Conservation (phyloP, 35 echinoderm and acorn worm genomes). For the Ophioderma brevispina region DNA sequence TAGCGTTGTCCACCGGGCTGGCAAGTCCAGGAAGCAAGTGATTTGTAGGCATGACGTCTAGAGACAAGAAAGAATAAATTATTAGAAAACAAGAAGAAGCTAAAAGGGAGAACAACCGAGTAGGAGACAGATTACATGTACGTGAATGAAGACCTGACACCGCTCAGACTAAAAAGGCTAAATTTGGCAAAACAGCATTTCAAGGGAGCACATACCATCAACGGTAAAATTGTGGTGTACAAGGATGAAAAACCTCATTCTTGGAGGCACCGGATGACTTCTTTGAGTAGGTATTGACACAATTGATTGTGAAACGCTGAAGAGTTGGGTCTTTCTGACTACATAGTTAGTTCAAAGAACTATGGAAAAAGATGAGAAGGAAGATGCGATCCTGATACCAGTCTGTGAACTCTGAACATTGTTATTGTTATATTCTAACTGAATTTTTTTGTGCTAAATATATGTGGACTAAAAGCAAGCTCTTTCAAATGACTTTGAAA, state of each 20-base stretch:
- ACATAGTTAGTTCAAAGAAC: neutral
- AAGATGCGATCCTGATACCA: neutral
- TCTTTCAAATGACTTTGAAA: constrained; percentile 11
- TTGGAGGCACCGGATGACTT: constrained; percentile 2
- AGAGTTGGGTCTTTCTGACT: neutral
- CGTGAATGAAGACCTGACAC: neutral
- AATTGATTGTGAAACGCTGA: neutral
- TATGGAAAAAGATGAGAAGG: neutral
- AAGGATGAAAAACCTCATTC: neutral
- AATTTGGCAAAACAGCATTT: neutral
- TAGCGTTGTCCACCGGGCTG: neutral
- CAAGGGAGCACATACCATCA: neutral
- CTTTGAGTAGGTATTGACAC: neutral
- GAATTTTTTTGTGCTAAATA: neutral
- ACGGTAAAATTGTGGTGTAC: neutral
- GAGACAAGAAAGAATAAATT: neutral
- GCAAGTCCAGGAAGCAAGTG: neutral
- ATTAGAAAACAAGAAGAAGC: neutral
- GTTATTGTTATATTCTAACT: neutral
- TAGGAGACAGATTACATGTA: neutral
- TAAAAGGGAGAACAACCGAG: neutral
- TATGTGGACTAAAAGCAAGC: neutral
- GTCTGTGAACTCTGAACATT: neutral
- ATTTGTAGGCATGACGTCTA: neutral
- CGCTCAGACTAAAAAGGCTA: neutral